Evolutionary conservation across 2,888 invertebrate genomes (phyloP).

Genomic region (Thereva nobilitata): DNA sequence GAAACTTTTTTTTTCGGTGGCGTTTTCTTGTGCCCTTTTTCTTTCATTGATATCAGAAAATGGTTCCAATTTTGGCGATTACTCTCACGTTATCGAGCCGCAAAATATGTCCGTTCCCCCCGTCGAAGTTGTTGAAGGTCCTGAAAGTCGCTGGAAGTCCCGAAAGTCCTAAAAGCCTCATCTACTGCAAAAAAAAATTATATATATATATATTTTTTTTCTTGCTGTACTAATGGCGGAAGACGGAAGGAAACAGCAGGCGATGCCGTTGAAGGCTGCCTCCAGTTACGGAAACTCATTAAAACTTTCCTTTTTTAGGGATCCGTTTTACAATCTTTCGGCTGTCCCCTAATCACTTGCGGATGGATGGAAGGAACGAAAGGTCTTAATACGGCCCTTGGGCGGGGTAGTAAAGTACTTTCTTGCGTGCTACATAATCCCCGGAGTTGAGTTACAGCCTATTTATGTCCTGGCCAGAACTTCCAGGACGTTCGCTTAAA

Average conservation of each 20-base stretch:
- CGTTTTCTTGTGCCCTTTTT: not conserved
- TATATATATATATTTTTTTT: not conserved
- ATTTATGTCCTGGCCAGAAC: no score
- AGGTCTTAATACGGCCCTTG: not conserved
- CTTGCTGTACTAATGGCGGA: slow-evolving; percentile 18
- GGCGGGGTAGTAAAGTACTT: slow-evolving; percentile 5
- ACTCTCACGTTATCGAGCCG: slow-evolving; percentile 27
- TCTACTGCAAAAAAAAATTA: no score
- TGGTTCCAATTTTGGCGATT: slow-evolving; percentile 25
- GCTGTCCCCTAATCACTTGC: not conserved
- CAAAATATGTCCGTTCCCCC: slow-evolving; percentile 11
- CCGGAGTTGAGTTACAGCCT: no score
- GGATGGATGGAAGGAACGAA: not conserved
- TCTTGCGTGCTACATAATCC: not conserved
- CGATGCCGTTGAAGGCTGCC: slow-evolving; percentile 22
- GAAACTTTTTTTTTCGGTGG: slow-evolving; percentile 3
- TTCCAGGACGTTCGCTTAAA: no score
- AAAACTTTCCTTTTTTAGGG: slow-evolving; percentile 37
- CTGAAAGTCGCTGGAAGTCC: not conserved
- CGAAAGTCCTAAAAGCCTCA: no score
- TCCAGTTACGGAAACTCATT: slow-evolving; percentile 40
- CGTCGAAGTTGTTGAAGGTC: slow-evolving; percentile 13
- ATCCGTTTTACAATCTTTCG: slow-evolving; percentile 10
- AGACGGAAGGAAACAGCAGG: not conserved
- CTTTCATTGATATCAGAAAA: slow-evolving; percentile 12